Conservation (phyloP, 2,797 vertebrate genomes). For the Rhynchotus rufescens region DNA sequence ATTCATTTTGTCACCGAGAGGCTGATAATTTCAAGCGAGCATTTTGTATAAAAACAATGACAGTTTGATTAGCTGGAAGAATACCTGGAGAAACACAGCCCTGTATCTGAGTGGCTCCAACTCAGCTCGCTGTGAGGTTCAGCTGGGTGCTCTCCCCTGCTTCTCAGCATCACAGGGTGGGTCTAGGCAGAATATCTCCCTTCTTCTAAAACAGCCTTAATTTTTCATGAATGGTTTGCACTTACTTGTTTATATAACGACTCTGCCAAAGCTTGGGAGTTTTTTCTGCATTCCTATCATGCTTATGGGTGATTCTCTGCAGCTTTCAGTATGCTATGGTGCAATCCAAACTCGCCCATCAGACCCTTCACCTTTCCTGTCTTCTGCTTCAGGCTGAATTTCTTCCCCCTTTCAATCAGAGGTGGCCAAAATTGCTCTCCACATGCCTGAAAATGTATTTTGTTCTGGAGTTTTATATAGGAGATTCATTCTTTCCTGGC, state of each 20-base stretch:
- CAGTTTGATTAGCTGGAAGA: not conserved
- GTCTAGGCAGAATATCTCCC: not conserved
- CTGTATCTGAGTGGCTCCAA: not conserved
- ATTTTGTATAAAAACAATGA: not conserved
- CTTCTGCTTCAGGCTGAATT: not conserved
- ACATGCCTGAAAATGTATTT: not conserved
- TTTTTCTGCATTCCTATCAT: not conserved
- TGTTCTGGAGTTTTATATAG: not conserved
- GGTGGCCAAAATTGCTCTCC: not conserved
- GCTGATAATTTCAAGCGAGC: not conserved
- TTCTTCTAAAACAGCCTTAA: not conserved
- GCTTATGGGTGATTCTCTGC: not conserved
- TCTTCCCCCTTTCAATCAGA: not conserved
- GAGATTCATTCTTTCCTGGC: not conserved
- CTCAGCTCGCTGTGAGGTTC: not conserved
- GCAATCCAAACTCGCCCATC: not conserved
- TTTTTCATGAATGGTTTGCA: not conserved
- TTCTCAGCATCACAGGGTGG: not conserved
- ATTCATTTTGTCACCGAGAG: not conserved
- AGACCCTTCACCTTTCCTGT: not conserved
- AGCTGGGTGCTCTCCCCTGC: not conserved
- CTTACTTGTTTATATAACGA: not conserved
- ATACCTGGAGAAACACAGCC: not conserved
- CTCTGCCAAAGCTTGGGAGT: not conserved
- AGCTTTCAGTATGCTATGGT: not conserved